These are phyloP conservation scores for Tragopan temminckii DNA, from an alignment of 2,797 vertebrate genomes.

Conservation along the genomic window DNA sequence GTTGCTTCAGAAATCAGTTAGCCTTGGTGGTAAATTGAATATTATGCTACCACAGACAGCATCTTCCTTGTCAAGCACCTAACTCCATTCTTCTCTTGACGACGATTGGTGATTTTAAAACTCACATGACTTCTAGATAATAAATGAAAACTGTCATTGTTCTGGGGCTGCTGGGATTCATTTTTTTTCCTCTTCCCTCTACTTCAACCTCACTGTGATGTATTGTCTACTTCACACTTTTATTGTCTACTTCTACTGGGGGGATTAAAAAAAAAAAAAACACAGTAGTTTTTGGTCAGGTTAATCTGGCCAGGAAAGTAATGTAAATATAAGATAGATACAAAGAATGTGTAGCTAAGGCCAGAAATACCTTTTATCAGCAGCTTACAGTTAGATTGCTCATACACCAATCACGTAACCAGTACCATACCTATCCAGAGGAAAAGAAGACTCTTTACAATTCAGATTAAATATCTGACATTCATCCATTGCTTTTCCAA, in stretches of 20 bases:
- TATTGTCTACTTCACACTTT: conserved; percentile 72
- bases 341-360: not conserved
- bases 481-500: not conserved
- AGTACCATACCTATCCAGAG: not conserved
- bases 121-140: conserved; percentile 61
- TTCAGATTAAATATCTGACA: not conserved
- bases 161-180: conserved; percentile 16
- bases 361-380: not conserved
- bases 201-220: conserved; percentile 77
- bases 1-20: conserved; percentile 46
- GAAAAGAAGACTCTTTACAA: not conserved
- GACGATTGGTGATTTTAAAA: conserved; percentile 76
- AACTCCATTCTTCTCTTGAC: conserved; percentile 71
- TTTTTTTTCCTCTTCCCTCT: conserved; percentile 16
- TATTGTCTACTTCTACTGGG: conserved; percentile 62
- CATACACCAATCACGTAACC: not conserved
- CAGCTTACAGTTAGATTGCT: not conserved
- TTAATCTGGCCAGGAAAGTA: not conserved
- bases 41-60: conserved; percentile 37
- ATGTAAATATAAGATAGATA: not conserved
- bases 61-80: conserved; percentile 66
- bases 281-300: not conserved
- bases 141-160: conserved; percentile 74
- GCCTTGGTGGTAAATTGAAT: conserved; percentile 72
- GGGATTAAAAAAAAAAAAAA: not conserved